Conservation (phyloP, 2,113 vertebrate genomes). For the Chiloscyllium plagiosum region DNA sequence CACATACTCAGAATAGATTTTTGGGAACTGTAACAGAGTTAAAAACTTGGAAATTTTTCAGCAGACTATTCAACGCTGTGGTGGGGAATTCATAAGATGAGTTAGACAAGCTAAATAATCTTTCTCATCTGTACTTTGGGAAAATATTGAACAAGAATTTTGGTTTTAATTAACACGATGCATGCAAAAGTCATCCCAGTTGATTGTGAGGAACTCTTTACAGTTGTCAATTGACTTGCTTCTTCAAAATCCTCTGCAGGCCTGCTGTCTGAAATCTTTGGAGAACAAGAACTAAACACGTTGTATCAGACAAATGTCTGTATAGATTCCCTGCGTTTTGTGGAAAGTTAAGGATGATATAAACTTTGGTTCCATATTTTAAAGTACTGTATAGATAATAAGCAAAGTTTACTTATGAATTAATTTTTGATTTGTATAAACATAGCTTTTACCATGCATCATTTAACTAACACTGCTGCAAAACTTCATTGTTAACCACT, state of each 20-base stretch:
- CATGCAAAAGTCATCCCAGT: neutral
- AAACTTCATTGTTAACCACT: slow-evolving; percentile 34
- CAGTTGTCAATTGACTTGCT: neutral
- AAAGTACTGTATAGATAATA: neutral
- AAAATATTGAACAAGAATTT: slow-evolving; percentile 1
- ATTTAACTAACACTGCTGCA: slow-evolving; percentile 40
- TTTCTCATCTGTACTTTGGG: neutral
- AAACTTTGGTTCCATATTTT: neutral
- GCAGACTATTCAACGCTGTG: neutral
- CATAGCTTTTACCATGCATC: slow-evolving; percentile 39
- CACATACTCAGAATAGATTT: neutral
- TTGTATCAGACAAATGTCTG: neutral
- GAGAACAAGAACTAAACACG: neutral
- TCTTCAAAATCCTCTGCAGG: neutral
- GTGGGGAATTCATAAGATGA: neutral
- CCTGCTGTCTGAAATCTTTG: neutral
- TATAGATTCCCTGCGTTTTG: neutral
- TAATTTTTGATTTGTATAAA: neutral
- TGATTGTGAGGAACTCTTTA: neutral
- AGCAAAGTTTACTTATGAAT: neutral
- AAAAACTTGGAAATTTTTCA: neutral
- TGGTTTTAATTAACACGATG: neutral
- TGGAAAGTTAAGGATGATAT: neutral
- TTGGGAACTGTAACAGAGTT: neutral
- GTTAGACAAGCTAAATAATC: neutral